Evolutionary conservation across 2,797 vertebrate species (phyloP), one percentile per base, ranked within the genome.

Genomic region (Esox masquinongy): DNA sequence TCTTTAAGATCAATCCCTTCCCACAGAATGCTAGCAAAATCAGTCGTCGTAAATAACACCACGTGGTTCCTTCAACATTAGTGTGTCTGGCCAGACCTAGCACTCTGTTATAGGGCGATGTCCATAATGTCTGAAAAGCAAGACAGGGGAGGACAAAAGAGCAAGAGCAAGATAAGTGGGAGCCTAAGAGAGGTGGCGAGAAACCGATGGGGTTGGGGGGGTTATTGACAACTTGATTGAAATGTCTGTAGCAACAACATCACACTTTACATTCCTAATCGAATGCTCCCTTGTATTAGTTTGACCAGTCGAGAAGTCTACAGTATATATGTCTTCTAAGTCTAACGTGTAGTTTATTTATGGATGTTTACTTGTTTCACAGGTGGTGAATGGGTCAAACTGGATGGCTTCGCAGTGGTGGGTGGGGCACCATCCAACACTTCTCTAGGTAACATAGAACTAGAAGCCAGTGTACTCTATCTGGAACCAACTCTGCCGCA

Each of bases 361-460:
- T 4, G 26, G 68, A 22, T 77, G 31, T 59, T 76, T 80, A 26
- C 73, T 36, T 76, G 39, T 81, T 61, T 36, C 80, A 68, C 83
- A 94, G 94, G 92, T 88, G 92, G 91, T 86, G 92, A 95, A 78
- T 93, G 88, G 91, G 92, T 94, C 84, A 91, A 93, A 88, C 90
- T 89, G 85, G 93, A 94, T 81, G 95, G 91, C 81, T 95, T 95
- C 87, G 91, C 95, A 79, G 88, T 93, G 85, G 89, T 93, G 91
- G 85, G 90, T 80, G 90, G 88, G 74, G 79, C 82, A 82, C 80
- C 91, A 83, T 81, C 91, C 91, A 94, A 89, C 91, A 89, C 94
- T 78, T 83, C 90, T 84, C 82, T 92, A 93, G 88, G 92, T 94
- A 92, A 88, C 82, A 66, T 34, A 43, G 31, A 84, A 77, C 12